These are phyloP conservation scores for Equus przewalskii DNA, from an alignment of 2,113 vertebrate genomes.

Conservation along the genomic window DNA sequence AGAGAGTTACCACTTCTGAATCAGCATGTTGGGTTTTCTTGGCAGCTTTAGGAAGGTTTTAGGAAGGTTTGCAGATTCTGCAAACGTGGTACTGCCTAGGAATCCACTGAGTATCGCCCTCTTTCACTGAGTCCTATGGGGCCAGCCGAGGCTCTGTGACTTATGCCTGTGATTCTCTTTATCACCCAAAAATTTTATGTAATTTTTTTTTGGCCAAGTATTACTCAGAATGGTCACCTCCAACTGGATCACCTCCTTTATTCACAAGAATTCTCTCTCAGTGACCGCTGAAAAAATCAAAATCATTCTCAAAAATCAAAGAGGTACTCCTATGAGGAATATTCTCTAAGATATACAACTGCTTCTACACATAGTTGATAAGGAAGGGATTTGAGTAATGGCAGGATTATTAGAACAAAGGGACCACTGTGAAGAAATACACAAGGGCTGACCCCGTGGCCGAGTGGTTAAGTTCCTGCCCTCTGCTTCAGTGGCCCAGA, in stretches of 20 bases:
- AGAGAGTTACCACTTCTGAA: background rate
- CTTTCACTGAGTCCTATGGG: background rate
- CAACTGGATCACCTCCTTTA: background rate
- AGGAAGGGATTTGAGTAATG: constrained; percentile 9
- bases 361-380: background rate
- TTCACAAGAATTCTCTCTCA: background rate
- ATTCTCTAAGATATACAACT: background rate
- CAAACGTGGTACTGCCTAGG: background rate
- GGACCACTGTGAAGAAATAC: background rate
- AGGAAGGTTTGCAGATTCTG: background rate
- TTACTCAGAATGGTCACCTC: background rate
- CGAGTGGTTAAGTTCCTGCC: no score
- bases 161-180: background rate
- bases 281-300: constrained; percentile 35
- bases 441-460: no score
- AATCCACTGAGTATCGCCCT: background rate
- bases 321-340: background rate
- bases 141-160: background rate
- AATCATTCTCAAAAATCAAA: constrained; percentile 60
- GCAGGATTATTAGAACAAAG: background rate
- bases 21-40: constrained; percentile 15
- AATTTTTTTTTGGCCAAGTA: background rate
- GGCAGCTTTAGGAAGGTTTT: background rate
- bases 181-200: background rate
- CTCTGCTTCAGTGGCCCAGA: no score